A percentile compares a stretch with the other conserved stretches of the same genome.
These are phyloP conservation scores for Acridotheres tristis DNA, from an alignment of 2,797 vertebrate genomes.

Conservation along the genomic window DNA sequence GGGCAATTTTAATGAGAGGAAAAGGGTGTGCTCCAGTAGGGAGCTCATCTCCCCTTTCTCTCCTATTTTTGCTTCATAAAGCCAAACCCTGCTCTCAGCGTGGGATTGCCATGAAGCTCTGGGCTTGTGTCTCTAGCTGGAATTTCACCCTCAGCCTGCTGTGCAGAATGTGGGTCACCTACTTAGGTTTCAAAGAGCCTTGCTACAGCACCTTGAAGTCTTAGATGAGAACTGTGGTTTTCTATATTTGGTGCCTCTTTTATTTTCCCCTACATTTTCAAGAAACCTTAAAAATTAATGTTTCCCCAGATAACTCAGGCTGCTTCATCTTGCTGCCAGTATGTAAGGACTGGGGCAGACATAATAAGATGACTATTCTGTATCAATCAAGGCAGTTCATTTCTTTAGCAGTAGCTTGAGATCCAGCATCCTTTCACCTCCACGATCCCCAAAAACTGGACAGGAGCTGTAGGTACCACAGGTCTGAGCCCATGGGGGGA, in stretches of 20 bases:
- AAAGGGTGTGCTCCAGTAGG: not conserved
- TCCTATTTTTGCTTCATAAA: not conserved
- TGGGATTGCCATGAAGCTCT: not conserved
- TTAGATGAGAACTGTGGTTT: slow-evolving; percentile 12
- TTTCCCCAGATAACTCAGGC: not conserved
- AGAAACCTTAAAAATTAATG: not conserved
- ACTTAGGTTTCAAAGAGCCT: slow-evolving; percentile 33
- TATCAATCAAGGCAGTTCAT: not conserved
- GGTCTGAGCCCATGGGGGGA: not conserved
- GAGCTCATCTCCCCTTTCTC: not conserved
- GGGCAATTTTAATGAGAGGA: not conserved
- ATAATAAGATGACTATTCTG: not conserved
- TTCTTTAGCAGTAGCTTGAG: not conserved
- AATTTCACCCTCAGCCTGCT: slow-evolving; percentile 22
- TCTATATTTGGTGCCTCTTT: slow-evolving; percentile 2
- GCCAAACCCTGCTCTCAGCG: not conserved
- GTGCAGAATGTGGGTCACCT: slow-evolving; percentile 58
- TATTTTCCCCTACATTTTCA: not conserved
- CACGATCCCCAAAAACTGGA: not conserved
- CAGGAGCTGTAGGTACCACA: not conserved
- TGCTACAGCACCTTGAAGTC: slow-evolving; percentile 14
- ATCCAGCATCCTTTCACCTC: not conserved
- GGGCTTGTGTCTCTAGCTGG: not conserved
- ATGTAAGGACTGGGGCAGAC: not conserved
- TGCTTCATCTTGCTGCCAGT: not conserved